Base-by-base conservation (phyloP, 2,888 invertebrate species). In the Acheta domesticus region DNA sequence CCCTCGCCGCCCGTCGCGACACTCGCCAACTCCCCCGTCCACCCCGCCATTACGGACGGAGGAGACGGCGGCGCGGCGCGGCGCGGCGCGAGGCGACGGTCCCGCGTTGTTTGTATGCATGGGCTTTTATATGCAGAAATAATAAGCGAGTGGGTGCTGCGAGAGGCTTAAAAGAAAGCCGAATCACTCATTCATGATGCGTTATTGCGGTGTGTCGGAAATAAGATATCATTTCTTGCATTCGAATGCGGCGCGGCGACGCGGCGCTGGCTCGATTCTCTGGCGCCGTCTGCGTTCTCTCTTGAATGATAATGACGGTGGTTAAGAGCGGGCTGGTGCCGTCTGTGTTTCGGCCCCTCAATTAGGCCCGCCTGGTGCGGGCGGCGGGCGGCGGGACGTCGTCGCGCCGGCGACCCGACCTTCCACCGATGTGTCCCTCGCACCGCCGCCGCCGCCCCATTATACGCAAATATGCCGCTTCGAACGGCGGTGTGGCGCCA, bases 391-490 rank as follows among this genome's bases (percentile, higher is more conserved):
- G n/a, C 62, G n/a, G 14, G 14, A 62, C 62, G 14, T 19, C n/a
- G 62, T 12, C 14, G 36, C 36, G 5, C 36, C 36, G 36, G 8
- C 36, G 36, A 8, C 36, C 36, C 36, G 36, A 8, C 36, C 36
- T 36, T 62, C 62, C 62, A 3, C 14, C 62, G n/a, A 62, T 62
- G 62, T 62, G 62, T 62, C 62, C 62, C 36, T 36, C 8, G 36
- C 62, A 12, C 14, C 62, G 16, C 62, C 62, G 12, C 19, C 62
- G 14, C 62, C n/a, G n/a, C 62, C 36, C 62, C n/a, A 62, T n/a
- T 62, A 62, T n/a, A 62, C 62, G n/a, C 62, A 62, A 62, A 62
- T 62, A n/a, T n/a, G 62, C 62, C 62, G n/a, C n/a, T 62, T 62
- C 62, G 36, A 36, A 36, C 36, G 36, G 36, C 36, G 36, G 36